These are phyloP conservation scores for Podarcis cretensis DNA, from an alignment of 2,113 vertebrate species.

Conservation along the genomic window DNA sequence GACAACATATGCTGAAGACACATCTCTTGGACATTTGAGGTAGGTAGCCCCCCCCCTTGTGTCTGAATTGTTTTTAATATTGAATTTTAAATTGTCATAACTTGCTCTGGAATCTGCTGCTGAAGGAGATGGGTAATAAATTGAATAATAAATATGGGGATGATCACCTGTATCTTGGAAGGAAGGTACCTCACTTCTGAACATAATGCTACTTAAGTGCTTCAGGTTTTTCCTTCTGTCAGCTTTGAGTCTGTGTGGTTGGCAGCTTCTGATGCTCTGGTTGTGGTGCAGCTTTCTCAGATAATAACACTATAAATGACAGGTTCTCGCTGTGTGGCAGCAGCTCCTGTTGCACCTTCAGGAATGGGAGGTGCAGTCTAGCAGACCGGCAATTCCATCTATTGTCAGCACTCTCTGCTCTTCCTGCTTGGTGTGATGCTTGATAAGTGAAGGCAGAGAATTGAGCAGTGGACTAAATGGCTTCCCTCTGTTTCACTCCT, in stretches of 20 bases:
- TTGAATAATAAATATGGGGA: too few relatives aligned
- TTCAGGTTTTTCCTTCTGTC: background rate
- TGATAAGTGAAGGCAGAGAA: constrained; percentile 14
- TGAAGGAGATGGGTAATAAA: background rate
- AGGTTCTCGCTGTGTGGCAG: constrained; percentile 37
- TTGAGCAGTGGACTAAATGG: constrained; percentile 65
- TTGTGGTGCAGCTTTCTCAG: background rate
- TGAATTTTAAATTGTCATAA: background rate
- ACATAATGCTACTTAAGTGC: background rate
- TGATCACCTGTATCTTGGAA: background rate
- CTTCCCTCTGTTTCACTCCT: constrained; percentile 58
- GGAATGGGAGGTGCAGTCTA: background rate
- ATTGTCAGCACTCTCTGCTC: constrained; percentile 37
- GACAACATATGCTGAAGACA: too few relatives aligned
- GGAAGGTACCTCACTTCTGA: background rate
- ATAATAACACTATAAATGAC: constrained; percentile 1
- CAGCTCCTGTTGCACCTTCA: background rate
- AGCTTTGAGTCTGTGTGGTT: background rate
- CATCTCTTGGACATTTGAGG: too few relatives aligned
- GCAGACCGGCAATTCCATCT: constrained; percentile 22
- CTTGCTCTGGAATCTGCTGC: background rate
- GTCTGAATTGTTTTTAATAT: background rate
- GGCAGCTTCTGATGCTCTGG: background rate
- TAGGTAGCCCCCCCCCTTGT: too few relatives aligned
- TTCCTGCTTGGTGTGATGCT: background rate